Base-by-base conservation (phyloP, 2,113 vertebrate species). In the Myotis brandtii region DNA sequence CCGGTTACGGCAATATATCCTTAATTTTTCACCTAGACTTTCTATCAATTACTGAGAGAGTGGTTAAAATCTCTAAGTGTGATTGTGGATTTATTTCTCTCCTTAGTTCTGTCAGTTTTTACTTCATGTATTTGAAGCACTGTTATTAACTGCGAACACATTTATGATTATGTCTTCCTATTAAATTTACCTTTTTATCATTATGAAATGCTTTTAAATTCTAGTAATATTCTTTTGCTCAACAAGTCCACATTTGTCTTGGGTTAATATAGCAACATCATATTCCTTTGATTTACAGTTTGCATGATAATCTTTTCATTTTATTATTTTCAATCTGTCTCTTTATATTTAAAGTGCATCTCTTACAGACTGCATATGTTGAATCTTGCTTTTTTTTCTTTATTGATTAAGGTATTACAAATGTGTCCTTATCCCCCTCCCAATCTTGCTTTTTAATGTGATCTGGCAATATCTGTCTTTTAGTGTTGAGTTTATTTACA, bases 191-290 rank as follows among this genome's bases (percentile, higher is more conserved):
- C 32, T 67, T 89, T 85, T 85, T 30, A 81, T 89, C 59, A 17
- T 18, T 52, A 90, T 83, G 69, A 82, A 90, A 81, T 84, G 23
- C 56, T 67, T 89, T 84, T 81, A 72, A 83, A 54, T 70, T 92
- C 79, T 43, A 80, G 5, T 54, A 77, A 66, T 46, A 40, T 6
- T 37, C 40, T 32, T 89, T 88, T 70, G 72, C 17, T 56, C 80
- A 32, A 95, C 54, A 56, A 46, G 32, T 64, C 40, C 67, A 80
- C 18, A 13, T 85, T 89, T 75, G 10, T 85, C 64, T 84, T 48
- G 52, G n/a, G 30, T 84, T 72, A 50, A 79, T 37, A 80, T 1
- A 50, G 12, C 14, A 14, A 72, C 18, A 67, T n/a, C 23, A 17
- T 40, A 59, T 85, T 73, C 79, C 18, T 86, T 56, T 50, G 81